These are phyloP conservation scores for Paratilapia polleni DNA, from an alignment of 2,113 vertebrate genomes.

Conservation along the genomic window DNA sequence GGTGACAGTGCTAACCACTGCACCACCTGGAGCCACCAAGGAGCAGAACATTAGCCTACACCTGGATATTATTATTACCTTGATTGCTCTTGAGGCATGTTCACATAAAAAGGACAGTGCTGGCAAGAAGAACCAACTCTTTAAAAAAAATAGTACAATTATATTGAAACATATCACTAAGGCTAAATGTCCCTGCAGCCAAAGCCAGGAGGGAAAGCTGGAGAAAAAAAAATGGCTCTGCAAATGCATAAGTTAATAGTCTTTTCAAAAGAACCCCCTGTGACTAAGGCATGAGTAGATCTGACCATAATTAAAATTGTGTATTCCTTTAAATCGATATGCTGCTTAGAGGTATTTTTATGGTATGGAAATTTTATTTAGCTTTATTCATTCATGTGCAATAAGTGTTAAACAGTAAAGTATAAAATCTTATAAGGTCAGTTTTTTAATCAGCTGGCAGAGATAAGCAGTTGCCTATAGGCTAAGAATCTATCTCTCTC, in stretches of 20 bases:
- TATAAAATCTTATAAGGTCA: neutral
- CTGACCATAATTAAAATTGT: neutral
- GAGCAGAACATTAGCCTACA: neutral
- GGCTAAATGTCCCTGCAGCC: neutral
- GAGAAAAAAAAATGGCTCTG: neutral
- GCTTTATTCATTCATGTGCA: neutral
- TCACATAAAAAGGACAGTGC: no score
- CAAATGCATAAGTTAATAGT: neutral
- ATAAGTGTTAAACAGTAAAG: neutral
- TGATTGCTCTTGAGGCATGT: neutral
- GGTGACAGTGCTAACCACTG: no score
- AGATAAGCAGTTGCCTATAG: neutral
- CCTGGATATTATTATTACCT: neutral
- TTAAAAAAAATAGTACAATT: no score
- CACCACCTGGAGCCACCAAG: no score
- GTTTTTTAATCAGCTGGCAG: neutral
- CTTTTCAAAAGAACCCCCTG: neutral
- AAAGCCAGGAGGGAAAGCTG: neutral
- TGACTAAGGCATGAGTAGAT: rapidly evolving
- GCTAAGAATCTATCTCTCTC: neutral
- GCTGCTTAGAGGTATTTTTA: neutral
- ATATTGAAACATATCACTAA: no score
- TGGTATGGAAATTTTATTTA: neutral
- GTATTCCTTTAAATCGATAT: neutral
- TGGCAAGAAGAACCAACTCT: no score